Percentiles rank a stretch among this genome's conserved stretches.
phyloP scores from a whole-genome alignment of 2,888 invertebrate species.

The Coenonympha arcania region DNA sequence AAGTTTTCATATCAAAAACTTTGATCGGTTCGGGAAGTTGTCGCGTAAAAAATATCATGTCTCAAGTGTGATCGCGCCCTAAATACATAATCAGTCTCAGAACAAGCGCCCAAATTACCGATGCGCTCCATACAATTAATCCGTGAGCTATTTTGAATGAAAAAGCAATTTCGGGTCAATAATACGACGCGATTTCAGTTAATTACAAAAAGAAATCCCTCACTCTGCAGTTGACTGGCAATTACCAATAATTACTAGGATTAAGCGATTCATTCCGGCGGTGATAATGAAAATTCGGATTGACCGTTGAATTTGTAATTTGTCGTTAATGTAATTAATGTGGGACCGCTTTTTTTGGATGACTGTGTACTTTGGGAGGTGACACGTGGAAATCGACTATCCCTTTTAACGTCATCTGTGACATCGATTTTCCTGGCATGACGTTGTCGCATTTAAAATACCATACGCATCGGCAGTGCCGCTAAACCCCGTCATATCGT shows the following conservation, averaged over 20 bases:
- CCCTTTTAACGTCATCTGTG: neutral
- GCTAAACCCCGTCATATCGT: too few species aligned
- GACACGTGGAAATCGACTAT: neutral
- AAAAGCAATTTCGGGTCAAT: constrained; percentile 6
- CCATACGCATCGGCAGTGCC: too few species aligned
- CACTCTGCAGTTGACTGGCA: constrained; percentile 13
- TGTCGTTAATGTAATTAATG: constrained; percentile 5
- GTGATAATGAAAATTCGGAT: constrained; percentile 10
- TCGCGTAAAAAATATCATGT: too few species aligned
- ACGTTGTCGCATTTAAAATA: too few species aligned
- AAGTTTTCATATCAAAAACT: too few species aligned
- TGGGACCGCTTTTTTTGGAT: neutral
- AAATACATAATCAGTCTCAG: neutral
- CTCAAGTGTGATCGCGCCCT: too few species aligned
- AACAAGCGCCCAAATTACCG: constrained; percentile 5
- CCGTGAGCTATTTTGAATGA: constrained; percentile 2
- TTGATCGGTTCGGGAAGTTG: too few species aligned
- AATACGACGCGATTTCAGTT: constrained; percentile 10
- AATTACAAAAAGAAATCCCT: constrained; percentile 22
- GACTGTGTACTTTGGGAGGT: neutral
- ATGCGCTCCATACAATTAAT: constrained; percentile 4
- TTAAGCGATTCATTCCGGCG: constrained; percentile 16
- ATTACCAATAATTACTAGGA: constrained; percentile 19
- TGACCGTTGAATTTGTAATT: constrained; percentile 10
- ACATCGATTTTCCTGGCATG: neutral